Evolutionary conservation across 2,113 vertebrate genomes (phyloP).

Genomic region (Myiopsitta monachus): DNA sequence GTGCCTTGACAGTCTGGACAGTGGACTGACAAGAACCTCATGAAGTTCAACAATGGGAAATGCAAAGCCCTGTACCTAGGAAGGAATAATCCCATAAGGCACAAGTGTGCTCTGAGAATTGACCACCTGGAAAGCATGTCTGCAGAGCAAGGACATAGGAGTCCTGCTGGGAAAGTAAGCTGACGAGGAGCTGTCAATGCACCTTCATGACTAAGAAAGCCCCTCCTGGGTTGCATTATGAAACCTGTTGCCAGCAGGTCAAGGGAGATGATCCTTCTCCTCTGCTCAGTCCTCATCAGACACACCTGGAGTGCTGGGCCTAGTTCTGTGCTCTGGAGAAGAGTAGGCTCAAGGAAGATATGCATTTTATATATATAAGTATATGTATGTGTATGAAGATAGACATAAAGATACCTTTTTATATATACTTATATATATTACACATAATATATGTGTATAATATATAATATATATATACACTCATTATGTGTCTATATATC

Average conservation of each 20-base stretch:
- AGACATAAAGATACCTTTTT: neutral
- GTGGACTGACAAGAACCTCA: neutral
- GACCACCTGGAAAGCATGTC: neutral
- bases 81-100: neutral
- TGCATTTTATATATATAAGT: neutral
- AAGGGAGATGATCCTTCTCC: neutral
- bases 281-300: neutral
- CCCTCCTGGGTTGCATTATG: neutral
- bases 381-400: neutral
- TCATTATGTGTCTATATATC: no score
- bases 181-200: neutral
- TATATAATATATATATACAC: neutral
- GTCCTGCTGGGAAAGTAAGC: neutral
- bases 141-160: neutral
- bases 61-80: neutral
- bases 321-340: neutral
- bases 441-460: neutral
- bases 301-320: neutral
- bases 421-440: neutral
- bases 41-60: neutral
- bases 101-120: neutral
- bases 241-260: neutral
- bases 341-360: rapidly evolving
- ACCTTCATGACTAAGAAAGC: neutral
- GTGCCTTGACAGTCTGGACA: neutral